Evolutionary conservation across 2,797 vertebrate species (phyloP), one percentile per base, ranked within the genome.

Genomic region (Chrosomus eos): DNA sequence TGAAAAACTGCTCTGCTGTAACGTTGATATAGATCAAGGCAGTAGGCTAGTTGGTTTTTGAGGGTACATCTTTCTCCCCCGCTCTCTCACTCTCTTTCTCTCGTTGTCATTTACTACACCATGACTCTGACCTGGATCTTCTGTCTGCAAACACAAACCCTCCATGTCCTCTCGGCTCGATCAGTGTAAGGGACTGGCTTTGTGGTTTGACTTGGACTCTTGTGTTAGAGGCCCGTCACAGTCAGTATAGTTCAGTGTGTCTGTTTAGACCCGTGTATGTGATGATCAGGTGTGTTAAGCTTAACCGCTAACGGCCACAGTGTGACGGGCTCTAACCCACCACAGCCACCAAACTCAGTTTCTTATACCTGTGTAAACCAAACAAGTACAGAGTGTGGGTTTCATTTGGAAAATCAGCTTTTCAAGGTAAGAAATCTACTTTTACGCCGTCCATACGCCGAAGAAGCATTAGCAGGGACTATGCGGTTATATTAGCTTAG

Each of bases 301-400:
- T 33, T 85, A 84, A 66, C 82, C 21, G 82, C 82, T 85, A 85
- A 43, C 76, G 21, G 38, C 40, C 36, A 70, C 81, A 75, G 81
- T 83, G 21, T 38, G 40, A 82, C 81, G 68, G 26, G 31, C 53
- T 82, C 33, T 55, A n/a, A 38, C 48, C 7, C 23, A 31, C 40
- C 31, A 75, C 28, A 64, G 71, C 28, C 19, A 36, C 6, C 72
- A 67, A 38, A 76, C 62, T 36, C 14, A 33, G 31, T 53, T 68
- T 77, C 62, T 43, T 4, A 11, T 43, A 28, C 13, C 16, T 14
- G 33, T 60, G 73, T 68, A 23, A 60, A 72, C 40, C 14, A 28
- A 72, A 33, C 8, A 48, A 21, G 3, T 19, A 43, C 10, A 23
- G 36, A 48, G 38, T 31, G 48, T 33, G 66, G 67, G 76, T 48